phyloP scores from a whole-genome alignment of 2,113 vertebrate species.

The Centropristis striata region DNA sequence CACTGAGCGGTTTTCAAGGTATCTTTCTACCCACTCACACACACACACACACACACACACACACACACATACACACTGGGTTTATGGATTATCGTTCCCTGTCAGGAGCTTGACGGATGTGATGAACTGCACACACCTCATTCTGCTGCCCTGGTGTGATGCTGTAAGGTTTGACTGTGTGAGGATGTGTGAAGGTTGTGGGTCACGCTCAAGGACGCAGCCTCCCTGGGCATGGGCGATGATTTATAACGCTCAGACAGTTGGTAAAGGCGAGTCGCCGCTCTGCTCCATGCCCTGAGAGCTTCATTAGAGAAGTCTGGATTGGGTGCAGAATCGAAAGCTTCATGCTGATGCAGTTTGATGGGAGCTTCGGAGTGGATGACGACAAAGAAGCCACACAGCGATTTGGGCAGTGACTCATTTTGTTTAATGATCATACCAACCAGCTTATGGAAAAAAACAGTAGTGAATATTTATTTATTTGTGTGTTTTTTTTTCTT shows the following conservation, averaged over 20 bases:
- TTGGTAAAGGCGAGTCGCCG: constrained; percentile 10
- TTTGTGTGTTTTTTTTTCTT: neutral
- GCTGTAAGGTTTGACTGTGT: constrained; percentile 23
- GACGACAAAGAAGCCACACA: constrained; percentile 39
- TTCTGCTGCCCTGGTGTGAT: constrained; percentile 24
- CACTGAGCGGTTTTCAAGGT: neutral
- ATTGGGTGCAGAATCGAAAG: neutral
- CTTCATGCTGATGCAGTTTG: constrained; percentile 39
- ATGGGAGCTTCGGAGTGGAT: constrained; percentile 12
- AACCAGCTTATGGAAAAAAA: neutral
- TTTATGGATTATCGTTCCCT: constrained; percentile 47
- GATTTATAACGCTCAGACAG: constrained; percentile 65
- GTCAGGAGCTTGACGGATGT: constrained; percentile 62
- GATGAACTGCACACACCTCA: constrained; percentile 47
- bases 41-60: neutral
- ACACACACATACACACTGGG: neutral
- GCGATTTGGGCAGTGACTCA: constrained; percentile 15
- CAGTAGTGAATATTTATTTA: neutral
- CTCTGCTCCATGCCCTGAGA: constrained; percentile 2
- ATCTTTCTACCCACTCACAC: neutral
- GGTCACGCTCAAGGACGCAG: constrained; percentile 65
- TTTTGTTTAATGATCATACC: constrained; percentile 38
- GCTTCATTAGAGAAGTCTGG: constrained; percentile 42
- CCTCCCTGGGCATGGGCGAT: constrained; percentile 36
- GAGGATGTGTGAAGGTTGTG: constrained; percentile 68